These are phyloP conservation scores for Mimumesa dahlbomi DNA, from an alignment of 2,888 invertebrate species.

Conservation along the genomic window DNA sequence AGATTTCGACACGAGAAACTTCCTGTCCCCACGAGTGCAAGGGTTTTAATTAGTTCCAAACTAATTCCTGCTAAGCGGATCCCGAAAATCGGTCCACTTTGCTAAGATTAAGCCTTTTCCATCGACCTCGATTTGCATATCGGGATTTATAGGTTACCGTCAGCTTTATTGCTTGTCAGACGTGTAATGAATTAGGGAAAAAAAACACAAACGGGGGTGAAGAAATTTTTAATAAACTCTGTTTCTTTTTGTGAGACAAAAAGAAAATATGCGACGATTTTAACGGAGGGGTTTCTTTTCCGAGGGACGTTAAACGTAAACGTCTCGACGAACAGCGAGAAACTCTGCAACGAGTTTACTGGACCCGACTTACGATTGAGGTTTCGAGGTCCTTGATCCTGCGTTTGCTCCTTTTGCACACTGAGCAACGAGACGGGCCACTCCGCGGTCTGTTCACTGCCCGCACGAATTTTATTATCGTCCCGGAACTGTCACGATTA, in stretches of 20 bases:
- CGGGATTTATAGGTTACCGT: too few relatives aligned
- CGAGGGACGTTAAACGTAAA: too few relatives aligned
- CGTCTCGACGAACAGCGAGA: conserved; percentile 11
- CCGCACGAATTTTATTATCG: conserved; percentile 23
- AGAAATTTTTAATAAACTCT: too few relatives aligned
- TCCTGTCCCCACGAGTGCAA: background rate
- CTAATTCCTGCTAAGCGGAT: conserved; percentile 7
- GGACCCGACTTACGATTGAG: conserved; percentile 38
- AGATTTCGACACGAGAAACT: background rate
- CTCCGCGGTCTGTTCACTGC: conserved; percentile 32
- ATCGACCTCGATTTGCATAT: background rate
- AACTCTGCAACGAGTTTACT: conserved; percentile 46
- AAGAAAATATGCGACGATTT: too few relatives aligned
- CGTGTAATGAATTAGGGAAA: too few relatives aligned
- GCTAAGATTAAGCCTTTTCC: background rate
- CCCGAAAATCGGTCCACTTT: conserved; percentile 4
- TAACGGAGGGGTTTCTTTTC: too few relatives aligned
- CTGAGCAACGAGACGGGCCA: conserved; percentile 8
- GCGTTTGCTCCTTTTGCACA: background rate
- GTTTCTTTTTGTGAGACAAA: too few relatives aligned
- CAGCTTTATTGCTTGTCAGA: too few relatives aligned
- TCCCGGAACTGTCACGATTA: conserved; percentile 25
- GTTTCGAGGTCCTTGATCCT: conserved; percentile 27
- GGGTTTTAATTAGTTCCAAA: conserved; percentile 27
- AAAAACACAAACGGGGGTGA: too few relatives aligned